A percentile compares a stretch with the other conserved stretches of the same genome.
Conservation (phyloP, 2,113 vertebrate genomes). For the Prochilodus magdalenae region DNA sequence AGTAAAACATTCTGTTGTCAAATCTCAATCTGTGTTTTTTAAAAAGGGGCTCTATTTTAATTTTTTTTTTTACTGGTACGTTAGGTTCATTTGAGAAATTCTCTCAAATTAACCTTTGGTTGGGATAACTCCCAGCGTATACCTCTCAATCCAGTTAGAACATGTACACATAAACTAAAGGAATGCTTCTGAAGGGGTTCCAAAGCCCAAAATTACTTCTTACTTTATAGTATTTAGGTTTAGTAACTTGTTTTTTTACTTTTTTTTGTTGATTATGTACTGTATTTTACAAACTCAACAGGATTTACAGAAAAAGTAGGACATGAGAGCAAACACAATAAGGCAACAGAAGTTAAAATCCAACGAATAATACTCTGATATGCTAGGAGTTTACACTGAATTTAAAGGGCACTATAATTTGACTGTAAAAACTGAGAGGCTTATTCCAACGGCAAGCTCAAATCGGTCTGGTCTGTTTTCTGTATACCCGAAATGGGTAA, state of each 20-base stretch:
- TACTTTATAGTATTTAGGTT: slow-evolving; percentile 21
- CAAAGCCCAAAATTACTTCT: slow-evolving; percentile 22
- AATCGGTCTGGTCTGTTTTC: slow-evolving; percentile 7
- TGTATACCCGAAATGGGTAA: background rate
- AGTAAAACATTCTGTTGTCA: background rate
- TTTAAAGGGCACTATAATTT: background rate
- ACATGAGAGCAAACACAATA: slow-evolving; percentile 41
- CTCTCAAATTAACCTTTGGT: too few relatives aligned
- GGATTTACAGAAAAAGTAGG: slow-evolving; percentile 26
- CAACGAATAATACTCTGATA: slow-evolving; percentile 32
- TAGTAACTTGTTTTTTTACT: slow-evolving; percentile 14
- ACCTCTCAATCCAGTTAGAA: slow-evolving; percentile 1
- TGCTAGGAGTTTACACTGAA: slow-evolving; percentile 2
- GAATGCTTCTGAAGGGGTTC: slow-evolving; percentile 48
- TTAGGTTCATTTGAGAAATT: background rate
- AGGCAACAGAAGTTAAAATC: slow-evolving; percentile 44
- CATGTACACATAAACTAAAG: slow-evolving; percentile 33
- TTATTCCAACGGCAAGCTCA: background rate
- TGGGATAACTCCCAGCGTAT: background rate
- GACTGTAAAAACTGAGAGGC: background rate
- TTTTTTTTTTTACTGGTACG: background rate
- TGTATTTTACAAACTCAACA: slow-evolving; percentile 35
- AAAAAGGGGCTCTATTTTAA: background rate
- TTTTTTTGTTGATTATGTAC: background rate
- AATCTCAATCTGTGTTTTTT: background rate